phyloP scores from a whole-genome alignment of 2,797 vertebrate species.

The Geotrypetes seraphini region DNA sequence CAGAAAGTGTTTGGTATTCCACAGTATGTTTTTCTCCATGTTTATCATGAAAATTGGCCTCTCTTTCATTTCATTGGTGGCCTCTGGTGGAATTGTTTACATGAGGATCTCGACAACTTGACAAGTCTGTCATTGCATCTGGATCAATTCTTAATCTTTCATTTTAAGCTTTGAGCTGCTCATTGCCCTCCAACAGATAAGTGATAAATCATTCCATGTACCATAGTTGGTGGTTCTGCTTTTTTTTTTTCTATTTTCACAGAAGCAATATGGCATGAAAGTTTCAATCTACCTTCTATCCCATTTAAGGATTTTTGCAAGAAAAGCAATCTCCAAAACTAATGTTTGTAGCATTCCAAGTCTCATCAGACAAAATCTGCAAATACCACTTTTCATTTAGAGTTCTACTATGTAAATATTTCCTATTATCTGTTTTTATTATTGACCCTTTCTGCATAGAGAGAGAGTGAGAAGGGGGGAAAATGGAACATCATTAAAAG shows the following conservation, averaged over 20 bases:
- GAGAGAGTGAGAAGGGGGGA: no score
- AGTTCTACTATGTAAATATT: no score
- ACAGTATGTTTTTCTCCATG: no score
- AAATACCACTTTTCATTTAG: no score
- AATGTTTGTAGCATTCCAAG: no score
- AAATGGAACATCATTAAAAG: no score
- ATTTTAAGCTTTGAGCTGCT: slow-evolving; percentile 24
- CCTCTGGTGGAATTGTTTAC: neutral
- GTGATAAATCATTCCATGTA: slow-evolving; percentile 18
- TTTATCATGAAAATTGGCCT: neutral
- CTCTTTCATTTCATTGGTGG: neutral
- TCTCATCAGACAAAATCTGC: no score
- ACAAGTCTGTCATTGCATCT: slow-evolving; percentile 10
- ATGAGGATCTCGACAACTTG: neutral
- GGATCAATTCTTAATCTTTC: slow-evolving; percentile 17
- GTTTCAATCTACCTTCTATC: neutral
- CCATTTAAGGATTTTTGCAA: slow-evolving; percentile 8
- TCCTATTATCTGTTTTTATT: no score
- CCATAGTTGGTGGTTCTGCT: slow-evolving; percentile 5
- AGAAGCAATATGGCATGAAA: neutral
- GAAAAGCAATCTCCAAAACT: neutral
- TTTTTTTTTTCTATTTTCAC: no score
- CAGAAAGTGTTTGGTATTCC: no score
- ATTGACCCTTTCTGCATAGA: no score
- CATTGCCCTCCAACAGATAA: slow-evolving; percentile 11